Evolutionary conservation across 2,888 invertebrate genomes (phyloP).

Genomic region (Odontothrips loti): DNA sequence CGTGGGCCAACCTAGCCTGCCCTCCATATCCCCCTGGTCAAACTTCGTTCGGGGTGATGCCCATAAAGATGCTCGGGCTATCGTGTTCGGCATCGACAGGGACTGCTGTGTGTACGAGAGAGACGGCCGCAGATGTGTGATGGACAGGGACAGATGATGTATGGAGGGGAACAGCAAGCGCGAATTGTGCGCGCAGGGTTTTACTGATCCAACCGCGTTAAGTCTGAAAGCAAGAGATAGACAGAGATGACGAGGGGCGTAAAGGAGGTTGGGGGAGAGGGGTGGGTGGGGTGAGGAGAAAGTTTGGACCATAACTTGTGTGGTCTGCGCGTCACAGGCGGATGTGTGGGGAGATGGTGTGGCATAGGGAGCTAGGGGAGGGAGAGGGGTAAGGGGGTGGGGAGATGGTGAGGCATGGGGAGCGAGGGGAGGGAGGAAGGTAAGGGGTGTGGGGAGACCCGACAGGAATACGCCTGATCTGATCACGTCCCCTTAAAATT

Average conservation of each 20-base stretch:
- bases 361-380: neutral
- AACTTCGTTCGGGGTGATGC: no score
- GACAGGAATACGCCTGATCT: neutral
- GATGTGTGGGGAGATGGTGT: slow-evolving; percentile 31
- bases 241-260: slow-evolving; percentile 36
- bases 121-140: no score
- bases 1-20: no score
- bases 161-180: neutral
- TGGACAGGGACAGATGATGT: neutral
- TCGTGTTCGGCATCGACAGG: no score
- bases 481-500: no score
- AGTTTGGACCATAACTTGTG: no score
- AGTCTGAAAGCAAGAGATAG: neutral
- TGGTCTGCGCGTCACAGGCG: no score
- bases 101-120: no score
- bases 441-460: neutral
- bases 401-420: neutral
- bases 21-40: no score
- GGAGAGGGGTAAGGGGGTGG: neutral
- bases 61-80: no score
- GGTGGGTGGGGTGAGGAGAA: neutral
- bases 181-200: neutral
- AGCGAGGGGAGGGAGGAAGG: neutral
- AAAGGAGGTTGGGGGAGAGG: slow-evolving; percentile 32
- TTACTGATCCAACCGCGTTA: no score